phyloP scores from a whole-genome alignment of 2,888 invertebrate genomes.

The Beris chalybata region DNA sequence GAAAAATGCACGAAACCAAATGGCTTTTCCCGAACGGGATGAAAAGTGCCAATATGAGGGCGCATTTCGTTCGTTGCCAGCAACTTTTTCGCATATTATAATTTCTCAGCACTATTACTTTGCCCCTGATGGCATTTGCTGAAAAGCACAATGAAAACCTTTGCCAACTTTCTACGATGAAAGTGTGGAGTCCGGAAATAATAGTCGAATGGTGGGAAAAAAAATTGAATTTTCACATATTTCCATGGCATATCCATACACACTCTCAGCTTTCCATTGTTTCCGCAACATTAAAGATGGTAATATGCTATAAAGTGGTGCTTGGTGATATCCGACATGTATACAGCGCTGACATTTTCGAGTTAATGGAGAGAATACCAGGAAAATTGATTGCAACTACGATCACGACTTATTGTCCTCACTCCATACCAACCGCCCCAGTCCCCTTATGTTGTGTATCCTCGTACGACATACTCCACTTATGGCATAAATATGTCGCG shows the following conservation, averaged over 20 bases:
- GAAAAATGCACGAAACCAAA: not conserved
- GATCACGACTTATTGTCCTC: not conserved
- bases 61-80: constrained; percentile 3
- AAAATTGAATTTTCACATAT: too few relatives aligned
- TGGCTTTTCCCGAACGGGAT: not conserved
- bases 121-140: too few relatives aligned
- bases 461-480: not conserved
- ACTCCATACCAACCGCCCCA: not conserved
- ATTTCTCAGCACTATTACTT: constrained; percentile 1
- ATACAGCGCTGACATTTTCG: not conserved
- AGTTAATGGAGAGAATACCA: constrained; percentile 6
- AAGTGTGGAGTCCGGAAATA: too few relatives aligned
- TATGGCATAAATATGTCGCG: too few relatives aligned
- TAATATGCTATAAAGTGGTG: not conserved
- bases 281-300: constrained; percentile 10
- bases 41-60: constrained; percentile 22
- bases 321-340: not conserved
- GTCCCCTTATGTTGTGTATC: not conserved
- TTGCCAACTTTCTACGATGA: too few relatives aligned
- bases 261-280: not conserved
- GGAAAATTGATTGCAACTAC: constrained; percentile 12
- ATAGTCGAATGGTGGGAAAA: too few relatives aligned
- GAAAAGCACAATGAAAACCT: too few relatives aligned
- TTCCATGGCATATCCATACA: too few relatives aligned
- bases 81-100: constrained; percentile 13